Percentiles rank a stretch among this genome's conserved stretches.
Conservation (phyloP, 2,797 vertebrate species). For the Helarctos malayanus region DNA sequence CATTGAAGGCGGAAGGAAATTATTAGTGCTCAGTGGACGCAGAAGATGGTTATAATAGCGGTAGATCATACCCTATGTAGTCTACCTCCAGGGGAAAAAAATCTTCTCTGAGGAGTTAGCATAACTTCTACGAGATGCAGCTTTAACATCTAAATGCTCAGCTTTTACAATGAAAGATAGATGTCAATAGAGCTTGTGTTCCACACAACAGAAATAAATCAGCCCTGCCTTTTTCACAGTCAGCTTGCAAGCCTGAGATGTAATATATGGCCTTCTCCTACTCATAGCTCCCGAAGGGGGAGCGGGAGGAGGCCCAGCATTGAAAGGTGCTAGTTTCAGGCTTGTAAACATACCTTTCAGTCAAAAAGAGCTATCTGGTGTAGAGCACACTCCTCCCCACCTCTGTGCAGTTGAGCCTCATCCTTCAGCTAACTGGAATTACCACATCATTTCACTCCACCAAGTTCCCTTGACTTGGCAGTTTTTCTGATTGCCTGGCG, state of each 20-base stretch:
- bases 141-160: neutral
- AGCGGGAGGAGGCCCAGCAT: neutral
- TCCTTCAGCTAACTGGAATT: slow-evolving; percentile 64
- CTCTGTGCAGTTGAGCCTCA: neutral
- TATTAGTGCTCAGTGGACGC: neutral
- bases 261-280: slow-evolving; percentile 31
- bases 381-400: neutral
- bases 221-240: slow-evolving; percentile 54
- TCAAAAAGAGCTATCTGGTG: slow-evolving; percentile 57
- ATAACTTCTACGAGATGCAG: neutral
- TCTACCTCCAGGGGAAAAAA: neutral
- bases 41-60: neutral
- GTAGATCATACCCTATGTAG: neutral
- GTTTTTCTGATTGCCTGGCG: slow-evolving; percentile 55
- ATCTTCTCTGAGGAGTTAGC: neutral
- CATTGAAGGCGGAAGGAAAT: neutral
- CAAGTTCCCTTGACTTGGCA: slow-evolving; percentile 73
- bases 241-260: neutral
- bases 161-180: neutral
- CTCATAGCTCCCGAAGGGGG: slow-evolving; percentile 54
- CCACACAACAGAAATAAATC: slow-evolving; percentile 67
- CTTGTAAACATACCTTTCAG: slow-evolving; percentile 72
- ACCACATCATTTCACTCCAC: slow-evolving; percentile 67
- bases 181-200: slow-evolving; percentile 59
- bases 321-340: slow-evolving; percentile 69